Evolutionary conservation across 30 jellyfish, hydroid and myxozoan genomes (phyloP).

Genomic region (Catostylus mosaicus): DNA sequence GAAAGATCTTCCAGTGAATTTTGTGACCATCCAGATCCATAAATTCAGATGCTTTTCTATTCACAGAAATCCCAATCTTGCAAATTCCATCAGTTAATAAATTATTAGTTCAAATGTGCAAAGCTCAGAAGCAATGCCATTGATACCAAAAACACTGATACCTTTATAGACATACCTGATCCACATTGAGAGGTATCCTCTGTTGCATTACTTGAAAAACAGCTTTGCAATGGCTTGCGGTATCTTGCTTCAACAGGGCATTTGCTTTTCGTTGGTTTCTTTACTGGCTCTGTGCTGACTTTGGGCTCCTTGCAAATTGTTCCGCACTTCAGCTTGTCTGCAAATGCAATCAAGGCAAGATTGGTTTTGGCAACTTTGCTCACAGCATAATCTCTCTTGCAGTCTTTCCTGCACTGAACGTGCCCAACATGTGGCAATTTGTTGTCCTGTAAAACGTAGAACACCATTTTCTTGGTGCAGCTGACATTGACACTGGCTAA

Average conservation of each 20-base stretch:
- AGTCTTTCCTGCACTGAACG: conserved; percentile 44
- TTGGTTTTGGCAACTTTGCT: conserved; percentile 64
- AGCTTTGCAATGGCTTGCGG: conserved; percentile 7
- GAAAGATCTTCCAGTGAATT: too few species aligned
- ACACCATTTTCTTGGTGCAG: conserved; percentile 59
- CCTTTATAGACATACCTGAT: not conserved
- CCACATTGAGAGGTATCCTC: conserved; percentile 42
- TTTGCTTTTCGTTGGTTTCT: not conserved
- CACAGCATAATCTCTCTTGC: conserved; percentile 33
- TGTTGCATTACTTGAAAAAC: conserved; percentile 10
- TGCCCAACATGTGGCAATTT: conserved; percentile 32
- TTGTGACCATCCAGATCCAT: too few species aligned
- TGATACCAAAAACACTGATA: not conserved
- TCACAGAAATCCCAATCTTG: too few species aligned
- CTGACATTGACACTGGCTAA: conserved; percentile 56
- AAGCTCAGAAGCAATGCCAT: not conserved
- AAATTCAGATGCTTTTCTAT: too few species aligned
- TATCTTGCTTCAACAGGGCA: conserved; percentile 50
- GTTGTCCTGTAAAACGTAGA: conserved; percentile 44
- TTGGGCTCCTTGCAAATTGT: conserved; percentile 46
- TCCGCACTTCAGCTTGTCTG: conserved; percentile 16
- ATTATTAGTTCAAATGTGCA: not conserved
- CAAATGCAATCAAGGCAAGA: conserved; percentile 47
- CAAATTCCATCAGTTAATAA: not conserved
- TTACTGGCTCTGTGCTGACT: conserved; percentile 30